Evolutionary conservation across 2,888 invertebrate species (phyloP).

Genomic region (Stenurella melanura): DNA sequence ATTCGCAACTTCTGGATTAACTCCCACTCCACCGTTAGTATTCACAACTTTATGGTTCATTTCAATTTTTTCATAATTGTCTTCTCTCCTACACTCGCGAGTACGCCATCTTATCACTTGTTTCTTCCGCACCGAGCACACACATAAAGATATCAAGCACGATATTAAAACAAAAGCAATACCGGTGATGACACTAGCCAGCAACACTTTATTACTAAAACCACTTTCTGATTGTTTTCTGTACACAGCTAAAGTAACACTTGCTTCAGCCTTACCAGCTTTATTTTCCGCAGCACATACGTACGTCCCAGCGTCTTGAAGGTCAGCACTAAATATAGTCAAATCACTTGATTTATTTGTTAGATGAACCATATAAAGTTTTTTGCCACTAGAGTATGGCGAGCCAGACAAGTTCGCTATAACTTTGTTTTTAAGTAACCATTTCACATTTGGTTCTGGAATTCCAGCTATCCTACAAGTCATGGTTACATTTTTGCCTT

Average conservation of each 20-base stretch:
- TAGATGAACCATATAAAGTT: conserved; percentile 81
- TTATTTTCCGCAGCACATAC: conserved; percentile 87
- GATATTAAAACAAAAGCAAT: conserved; percentile 79
- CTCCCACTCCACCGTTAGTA: conserved; percentile 61
- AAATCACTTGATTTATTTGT: conserved; percentile 83
- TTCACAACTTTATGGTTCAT: conserved; percentile 77
- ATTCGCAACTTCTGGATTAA: conserved; percentile 60
- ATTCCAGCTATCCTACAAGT: conserved; percentile 82
- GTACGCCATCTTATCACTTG: conserved; percentile 76
- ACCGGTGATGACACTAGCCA: conserved; percentile 83
- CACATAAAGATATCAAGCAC: conserved; percentile 81
- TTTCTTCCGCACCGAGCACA: conserved; percentile 78
- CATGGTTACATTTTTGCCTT: conserved; percentile 84
- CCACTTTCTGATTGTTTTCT: conserved; percentile 79
- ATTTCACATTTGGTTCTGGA: conserved; percentile 83
- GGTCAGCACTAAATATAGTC: conserved; percentile 82
- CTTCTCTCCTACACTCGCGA: conserved; percentile 73
- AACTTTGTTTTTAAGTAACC: conserved; percentile 82
- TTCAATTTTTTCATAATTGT: conserved; percentile 88
- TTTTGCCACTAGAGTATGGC: conserved; percentile 74
- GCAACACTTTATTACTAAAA: conserved; percentile 78
- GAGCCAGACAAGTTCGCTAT: conserved; percentile 79
- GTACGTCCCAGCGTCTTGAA: conserved; percentile 86
- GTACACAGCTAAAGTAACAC: conserved; percentile 83
- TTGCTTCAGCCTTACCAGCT: conserved; percentile 85